Conservation (phyloP, 2,888 invertebrate genomes). For the Cremastinae sp. region DNA sequence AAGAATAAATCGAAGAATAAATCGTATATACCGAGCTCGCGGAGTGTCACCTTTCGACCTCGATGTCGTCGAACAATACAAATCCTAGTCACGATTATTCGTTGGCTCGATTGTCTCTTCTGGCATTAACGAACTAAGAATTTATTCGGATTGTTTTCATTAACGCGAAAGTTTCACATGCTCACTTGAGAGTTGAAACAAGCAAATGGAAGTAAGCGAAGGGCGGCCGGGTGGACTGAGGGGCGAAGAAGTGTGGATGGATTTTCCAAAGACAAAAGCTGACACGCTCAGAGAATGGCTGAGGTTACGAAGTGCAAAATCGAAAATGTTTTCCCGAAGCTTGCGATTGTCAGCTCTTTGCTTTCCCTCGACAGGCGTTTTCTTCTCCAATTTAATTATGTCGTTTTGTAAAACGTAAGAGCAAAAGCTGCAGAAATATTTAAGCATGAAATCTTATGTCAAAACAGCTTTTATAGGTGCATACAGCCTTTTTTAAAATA, state of each 20-base stretch:
- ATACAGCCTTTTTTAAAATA: no score
- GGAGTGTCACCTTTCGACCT: conserved; percentile 29
- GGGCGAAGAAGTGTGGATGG: conserved; percentile 26
- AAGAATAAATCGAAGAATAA: neutral
- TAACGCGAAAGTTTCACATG: conserved; percentile 12
- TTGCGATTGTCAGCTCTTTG: neutral
- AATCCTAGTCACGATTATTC: conserved; percentile 19
- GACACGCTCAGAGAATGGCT: conserved; percentile 22
- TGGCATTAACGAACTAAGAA: conserved; percentile 24
- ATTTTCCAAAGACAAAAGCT: conserved; percentile 46
- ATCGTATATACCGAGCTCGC: neutral
- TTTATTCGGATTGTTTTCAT: conserved; percentile 20
- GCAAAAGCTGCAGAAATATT: no score
- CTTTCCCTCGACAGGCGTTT: conserved; percentile 1
- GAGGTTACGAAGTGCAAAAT: conserved; percentile 44
- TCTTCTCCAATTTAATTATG: conserved; percentile 9
- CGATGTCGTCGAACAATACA: conserved; percentile 14
- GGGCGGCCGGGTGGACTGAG: neutral
- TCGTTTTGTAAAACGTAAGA: no score
- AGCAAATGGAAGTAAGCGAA: neutral
- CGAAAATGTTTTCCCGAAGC: conserved; percentile 31
- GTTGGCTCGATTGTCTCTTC: conserved; percentile 1
- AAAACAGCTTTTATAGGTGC: no score
- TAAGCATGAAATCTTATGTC: no score
- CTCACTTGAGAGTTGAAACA: conserved; percentile 4